Conservation (phyloP, 2,888 invertebrate species). For the Parthenolecanium corni region DNA sequence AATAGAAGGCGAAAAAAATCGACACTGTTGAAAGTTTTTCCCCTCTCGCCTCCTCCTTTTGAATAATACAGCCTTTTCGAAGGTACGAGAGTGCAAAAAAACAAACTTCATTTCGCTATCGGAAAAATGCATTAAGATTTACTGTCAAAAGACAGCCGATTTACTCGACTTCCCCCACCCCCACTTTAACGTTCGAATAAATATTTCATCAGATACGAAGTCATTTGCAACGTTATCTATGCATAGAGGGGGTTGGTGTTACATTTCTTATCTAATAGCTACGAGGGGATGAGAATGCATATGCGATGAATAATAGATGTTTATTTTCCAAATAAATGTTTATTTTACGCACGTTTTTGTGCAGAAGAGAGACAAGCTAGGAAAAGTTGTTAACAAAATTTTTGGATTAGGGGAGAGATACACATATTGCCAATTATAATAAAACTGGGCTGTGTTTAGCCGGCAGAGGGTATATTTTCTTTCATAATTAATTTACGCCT, state of each 20-base stretch:
- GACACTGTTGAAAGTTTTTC: neutral
- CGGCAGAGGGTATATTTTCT: no score
- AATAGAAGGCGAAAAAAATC: neutral
- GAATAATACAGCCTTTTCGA: slow-evolving; percentile 6
- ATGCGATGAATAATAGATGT: slow-evolving; percentile 21
- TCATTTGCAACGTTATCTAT: slow-evolving; percentile 19
- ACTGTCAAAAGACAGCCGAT: slow-evolving; percentile 15
- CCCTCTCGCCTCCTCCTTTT: slow-evolving; percentile 3
- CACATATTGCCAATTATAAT: no score
- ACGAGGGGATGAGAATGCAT: slow-evolving; percentile 6
- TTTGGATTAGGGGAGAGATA: no score
- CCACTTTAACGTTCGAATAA: slow-evolving; percentile 11
- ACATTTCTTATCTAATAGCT: slow-evolving; percentile 26
- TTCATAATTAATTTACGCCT: no score
- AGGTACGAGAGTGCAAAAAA: neutral
- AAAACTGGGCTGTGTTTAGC: no score
- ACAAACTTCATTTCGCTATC: slow-evolving; percentile 4
- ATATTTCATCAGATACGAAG: slow-evolving; percentile 25
- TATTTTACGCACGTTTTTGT: neutral
- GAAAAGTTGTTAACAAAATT: no score
- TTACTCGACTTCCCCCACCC: neutral
- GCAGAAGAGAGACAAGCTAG: neutral
- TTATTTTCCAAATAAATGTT: slow-evolving; percentile 19
- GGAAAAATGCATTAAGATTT: slow-evolving; percentile 27
- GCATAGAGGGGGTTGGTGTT: slow-evolving; percentile 5